Conservation (phyloP, 2,797 vertebrate species). For the Acanthiza pusilla region DNA sequence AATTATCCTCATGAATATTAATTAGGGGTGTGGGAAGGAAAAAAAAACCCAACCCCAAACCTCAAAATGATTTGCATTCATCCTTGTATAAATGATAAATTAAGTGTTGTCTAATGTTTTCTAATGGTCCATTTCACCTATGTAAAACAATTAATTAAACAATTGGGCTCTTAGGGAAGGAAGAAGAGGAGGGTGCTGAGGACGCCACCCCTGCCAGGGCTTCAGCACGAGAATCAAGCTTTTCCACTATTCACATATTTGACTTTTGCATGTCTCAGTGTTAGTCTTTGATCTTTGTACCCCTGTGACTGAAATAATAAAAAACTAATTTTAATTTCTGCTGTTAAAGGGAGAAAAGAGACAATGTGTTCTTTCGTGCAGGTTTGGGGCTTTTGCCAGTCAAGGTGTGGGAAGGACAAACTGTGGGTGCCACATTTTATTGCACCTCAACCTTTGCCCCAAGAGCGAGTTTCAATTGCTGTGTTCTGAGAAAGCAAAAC, state of each 20-base stretch:
- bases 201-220: neutral
- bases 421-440: neutral
- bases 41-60: neutral
- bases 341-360: neutral
- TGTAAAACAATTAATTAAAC: conserved; percentile 35
- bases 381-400: neutral
- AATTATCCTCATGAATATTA: conserved; percentile 78
- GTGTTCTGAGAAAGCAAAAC: neutral
- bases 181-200: neutral
- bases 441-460: neutral
- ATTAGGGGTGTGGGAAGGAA: conserved; percentile 61
- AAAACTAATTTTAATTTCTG: neutral
- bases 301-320: neutral
- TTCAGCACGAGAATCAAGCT: neutral
- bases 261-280: neutral
- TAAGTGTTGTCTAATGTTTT: conserved; percentile 53
- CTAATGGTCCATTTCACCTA: conserved; percentile 45
- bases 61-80: conserved; percentile 63
- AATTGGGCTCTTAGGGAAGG: neutral
- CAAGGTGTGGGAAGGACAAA: neutral
- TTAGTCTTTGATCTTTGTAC: neutral
- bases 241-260: neutral
- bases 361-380: fast-evolving
- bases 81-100: conserved; percentile 61
- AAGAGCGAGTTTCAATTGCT: neutral